Conservation (phyloP, 2,888 invertebrate species). For the Hirtodrosophila cameraria region DNA sequence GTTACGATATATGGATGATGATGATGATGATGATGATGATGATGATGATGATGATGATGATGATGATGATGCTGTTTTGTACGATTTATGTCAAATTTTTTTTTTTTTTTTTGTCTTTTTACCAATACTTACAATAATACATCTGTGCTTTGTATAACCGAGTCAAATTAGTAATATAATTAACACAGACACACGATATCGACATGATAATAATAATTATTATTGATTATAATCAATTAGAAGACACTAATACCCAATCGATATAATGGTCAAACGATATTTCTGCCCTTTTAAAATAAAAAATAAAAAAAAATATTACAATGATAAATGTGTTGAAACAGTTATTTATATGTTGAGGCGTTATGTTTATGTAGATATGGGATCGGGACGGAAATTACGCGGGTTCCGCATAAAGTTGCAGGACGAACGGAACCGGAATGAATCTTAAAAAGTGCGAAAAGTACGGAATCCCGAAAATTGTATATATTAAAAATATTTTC, state of each 20-base stretch:
- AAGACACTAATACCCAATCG: constrained; percentile 69
- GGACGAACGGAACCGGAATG: too few species aligned
- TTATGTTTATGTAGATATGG: too few species aligned
- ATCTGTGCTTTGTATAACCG: constrained; percentile 75
- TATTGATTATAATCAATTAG: constrained; percentile 61
- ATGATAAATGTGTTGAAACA: constrained; percentile 9
- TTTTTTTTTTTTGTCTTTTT: too few species aligned
- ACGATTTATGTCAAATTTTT: constrained; percentile 52
- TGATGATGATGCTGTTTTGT: constrained; percentile 60
- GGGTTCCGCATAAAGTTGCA: too few species aligned
- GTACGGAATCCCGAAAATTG: too few species aligned
- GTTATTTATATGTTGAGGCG: background rate
- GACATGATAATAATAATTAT: constrained; percentile 32
- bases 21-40: too few species aligned
- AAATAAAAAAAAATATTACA: constrained; percentile 44
- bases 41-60: too few species aligned
- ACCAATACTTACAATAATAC: constrained; percentile 45
- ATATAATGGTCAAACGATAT: constrained; percentile 63
- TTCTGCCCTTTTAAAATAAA: constrained; percentile 65
- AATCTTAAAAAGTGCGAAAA: too few species aligned
- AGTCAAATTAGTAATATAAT: constrained; percentile 77
- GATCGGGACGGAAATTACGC: too few species aligned
- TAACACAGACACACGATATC: constrained; percentile 55
- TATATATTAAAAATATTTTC: too few species aligned
- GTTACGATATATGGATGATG: constrained; percentile 44